phyloP scores from a whole-genome alignment of 2,797 vertebrate genomes.

The Ciconia nigra region DNA sequence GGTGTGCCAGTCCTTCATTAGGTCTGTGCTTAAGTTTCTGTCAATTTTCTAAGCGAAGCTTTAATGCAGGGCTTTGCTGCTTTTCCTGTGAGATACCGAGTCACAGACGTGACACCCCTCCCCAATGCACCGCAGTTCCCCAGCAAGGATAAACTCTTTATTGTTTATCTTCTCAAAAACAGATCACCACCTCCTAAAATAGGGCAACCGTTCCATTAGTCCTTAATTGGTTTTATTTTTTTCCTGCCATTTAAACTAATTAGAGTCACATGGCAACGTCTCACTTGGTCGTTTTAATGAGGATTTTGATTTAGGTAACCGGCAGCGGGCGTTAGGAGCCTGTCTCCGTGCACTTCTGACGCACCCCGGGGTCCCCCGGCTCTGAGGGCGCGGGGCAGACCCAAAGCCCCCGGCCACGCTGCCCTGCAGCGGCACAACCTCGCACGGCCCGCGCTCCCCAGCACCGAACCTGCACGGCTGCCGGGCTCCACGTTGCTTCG shows the following conservation, averaged over 20 bases:
- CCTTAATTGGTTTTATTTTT: constrained; percentile 13
- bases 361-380: accelerated
- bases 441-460: accelerated
- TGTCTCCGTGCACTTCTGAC: accelerated
- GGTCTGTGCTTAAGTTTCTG: background rate
- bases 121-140: background rate
- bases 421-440: background rate
- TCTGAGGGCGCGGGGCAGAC: accelerated
- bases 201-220: background rate
- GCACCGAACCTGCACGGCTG: accelerated
- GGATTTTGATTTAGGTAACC: background rate
- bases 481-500: accelerated
- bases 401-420: background rate
- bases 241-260: background rate
- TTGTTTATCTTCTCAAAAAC: background rate
- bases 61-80: background rate
- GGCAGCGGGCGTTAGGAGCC: accelerated
- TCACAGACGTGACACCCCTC: background rate
- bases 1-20: background rate
- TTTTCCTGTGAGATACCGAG: background rate
- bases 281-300: accelerated
- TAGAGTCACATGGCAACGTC: background rate
- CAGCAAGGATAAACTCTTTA: background rate
- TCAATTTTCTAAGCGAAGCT: background rate
- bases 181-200: background rate